Evolutionary conservation across 1,140 invertebrate genomes (phyloP), one percentile per base, ranked within the genome.

Genomic region (Hycleus cichorii): DNA sequence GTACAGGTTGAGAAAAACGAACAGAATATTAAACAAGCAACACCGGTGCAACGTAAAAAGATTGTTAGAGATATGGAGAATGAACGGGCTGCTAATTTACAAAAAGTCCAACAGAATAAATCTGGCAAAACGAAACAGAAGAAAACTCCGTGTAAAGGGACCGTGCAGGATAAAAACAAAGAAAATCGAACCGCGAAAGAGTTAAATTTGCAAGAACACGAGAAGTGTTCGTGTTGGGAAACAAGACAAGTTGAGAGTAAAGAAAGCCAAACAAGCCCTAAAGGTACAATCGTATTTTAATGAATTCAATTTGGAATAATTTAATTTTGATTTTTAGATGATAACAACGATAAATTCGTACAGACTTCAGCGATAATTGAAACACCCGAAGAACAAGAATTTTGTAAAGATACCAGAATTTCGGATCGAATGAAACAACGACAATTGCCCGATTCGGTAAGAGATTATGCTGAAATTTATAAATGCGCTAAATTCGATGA

Each of bases 21-120:
- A 50, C 27, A 65, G 44, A 59, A 49, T 58, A 49, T 57, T 52
- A 60, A 60, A 27, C 68, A 72, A 58, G 64, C 63, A 10, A 62
- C 65, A 38, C 67, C 68, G 8, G 66, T 72, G 40, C 72, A 76
- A 45, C 70, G 73, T 46, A 66, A 75, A 51, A 70, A 69, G 47
- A 66, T 75, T 57, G 74, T 73, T 38, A 68, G 78, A 53, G 72
- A 78, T 49, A 59, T 76, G 3, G 79, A 81, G 69, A 76, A 80
- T 67, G 52, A 69, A 4, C 68, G 78, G 51, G 72, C 78, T 10
- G 64, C 70, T 5, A 68, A 78, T 69, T 61, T 79, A 18, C 64
- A 71, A 5, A 63, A 69, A 7, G 57, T 76, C 44, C 57, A 49
- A 44, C 48, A 63, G 39, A 66, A 54, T 11, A 49, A 56, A 39